These are phyloP conservation scores for Spodoptera littoralis DNA, from an alignment of 2,888 invertebrate genomes.

Conservation along the genomic window DNA sequence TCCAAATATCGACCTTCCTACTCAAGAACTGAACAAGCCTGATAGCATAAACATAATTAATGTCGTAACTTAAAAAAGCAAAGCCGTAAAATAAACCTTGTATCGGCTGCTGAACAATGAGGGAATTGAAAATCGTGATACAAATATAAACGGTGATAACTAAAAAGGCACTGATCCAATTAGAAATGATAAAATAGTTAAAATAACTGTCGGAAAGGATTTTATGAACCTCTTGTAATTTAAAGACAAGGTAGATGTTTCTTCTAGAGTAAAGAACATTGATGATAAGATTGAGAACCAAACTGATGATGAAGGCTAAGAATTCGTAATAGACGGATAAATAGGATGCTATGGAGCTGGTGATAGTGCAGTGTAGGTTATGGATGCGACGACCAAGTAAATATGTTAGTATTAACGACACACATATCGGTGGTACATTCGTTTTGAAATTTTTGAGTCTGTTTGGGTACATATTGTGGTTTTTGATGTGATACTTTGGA, in stretches of 20 bases:
- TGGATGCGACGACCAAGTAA: no score
- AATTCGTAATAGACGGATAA: no score
- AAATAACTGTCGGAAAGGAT: neutral
- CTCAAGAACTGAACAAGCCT: neutral
- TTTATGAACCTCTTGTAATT: slow-evolving; percentile 11
- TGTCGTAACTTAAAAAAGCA: neutral
- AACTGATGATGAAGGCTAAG: no score
- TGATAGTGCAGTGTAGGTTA: no score
- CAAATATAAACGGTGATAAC: neutral
- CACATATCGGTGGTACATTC: neutral
- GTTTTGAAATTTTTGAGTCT: neutral
- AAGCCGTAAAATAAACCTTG: neutral
- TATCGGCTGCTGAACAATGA: no score
- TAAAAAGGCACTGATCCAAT: neutral
- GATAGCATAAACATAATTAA: slow-evolving; percentile 3
- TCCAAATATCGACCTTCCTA: neutral
- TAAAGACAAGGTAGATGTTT: slow-evolving; percentile 15
- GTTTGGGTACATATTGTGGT: slow-evolving; percentile 15
- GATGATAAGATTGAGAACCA: neutral
- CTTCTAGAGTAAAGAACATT: neutral
- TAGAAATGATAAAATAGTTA: neutral
- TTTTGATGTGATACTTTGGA: slow-evolving; percentile 13
- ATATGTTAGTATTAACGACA: no score
- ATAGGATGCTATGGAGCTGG: no score
- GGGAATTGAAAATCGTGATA: neutral